phyloP scores from a whole-genome alignment of 2,797 vertebrate species.

The Pitangus sulphuratus region DNA sequence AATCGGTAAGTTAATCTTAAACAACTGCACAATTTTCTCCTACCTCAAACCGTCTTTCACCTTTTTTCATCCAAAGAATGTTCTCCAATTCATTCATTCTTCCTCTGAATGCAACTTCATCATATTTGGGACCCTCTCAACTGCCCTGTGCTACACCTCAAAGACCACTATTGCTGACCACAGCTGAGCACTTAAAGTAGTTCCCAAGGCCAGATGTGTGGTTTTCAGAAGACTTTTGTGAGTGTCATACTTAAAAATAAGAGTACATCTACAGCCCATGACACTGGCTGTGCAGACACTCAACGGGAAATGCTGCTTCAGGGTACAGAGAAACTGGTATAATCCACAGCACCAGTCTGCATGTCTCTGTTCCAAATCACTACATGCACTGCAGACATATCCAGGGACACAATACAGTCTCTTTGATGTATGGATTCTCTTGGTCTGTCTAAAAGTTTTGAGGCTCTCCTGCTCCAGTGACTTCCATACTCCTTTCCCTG shows the following conservation, averaged over 20 bases:
- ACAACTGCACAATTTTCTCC: not conserved
- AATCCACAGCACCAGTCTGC: rapidly evolving
- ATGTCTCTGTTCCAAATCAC: not conserved
- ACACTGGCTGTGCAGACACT: not conserved
- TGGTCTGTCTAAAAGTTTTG: not conserved
- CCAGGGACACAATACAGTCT: not conserved
- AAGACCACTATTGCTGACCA: not conserved
- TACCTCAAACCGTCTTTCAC: not conserved
- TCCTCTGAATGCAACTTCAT: not conserved
- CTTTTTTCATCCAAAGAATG: not conserved
- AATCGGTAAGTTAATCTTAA: not conserved
- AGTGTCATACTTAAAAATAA: not conserved
- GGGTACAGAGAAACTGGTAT: not conserved
- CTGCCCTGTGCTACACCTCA: not conserved
- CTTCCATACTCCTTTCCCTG: not conserved
- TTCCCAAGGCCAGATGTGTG: not conserved
- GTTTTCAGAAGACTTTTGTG: not conserved
- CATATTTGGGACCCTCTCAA: not conserved
- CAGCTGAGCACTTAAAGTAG: not conserved
- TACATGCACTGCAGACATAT: not conserved
- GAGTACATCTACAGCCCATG: not conserved
- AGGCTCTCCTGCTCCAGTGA: not conserved
- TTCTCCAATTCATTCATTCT: not conserved
- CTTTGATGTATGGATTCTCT: not conserved
- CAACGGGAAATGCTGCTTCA: not conserved